A percentile compares a stretch with the other conserved stretches of the same genome.
Evolutionary conservation across 2,113 vertebrate species (phyloP).

Genomic region (Rhinoptilus africanus): DNA sequence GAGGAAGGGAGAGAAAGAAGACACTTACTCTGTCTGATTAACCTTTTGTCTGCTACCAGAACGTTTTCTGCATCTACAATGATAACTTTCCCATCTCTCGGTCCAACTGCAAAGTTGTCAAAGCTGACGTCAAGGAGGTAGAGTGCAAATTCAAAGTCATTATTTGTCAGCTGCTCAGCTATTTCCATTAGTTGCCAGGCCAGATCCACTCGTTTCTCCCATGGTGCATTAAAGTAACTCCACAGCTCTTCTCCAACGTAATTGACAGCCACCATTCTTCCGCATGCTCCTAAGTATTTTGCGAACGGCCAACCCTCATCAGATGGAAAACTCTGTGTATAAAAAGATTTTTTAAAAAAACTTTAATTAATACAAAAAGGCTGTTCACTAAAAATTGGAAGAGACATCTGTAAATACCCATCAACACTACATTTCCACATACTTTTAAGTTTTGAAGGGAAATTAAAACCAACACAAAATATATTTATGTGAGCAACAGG

Average conservation of each 20-base stretch:
- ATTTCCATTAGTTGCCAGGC: conserved; percentile 98
- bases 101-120: conserved; percentile 97
- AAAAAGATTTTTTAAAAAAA: not conserved
- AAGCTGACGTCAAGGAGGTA: conserved; percentile 99
- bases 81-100: conserved; percentile 95
- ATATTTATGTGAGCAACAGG: not conserved
- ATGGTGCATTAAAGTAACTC: conserved; percentile 94
- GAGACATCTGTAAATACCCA: not conserved
- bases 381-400: not conserved
- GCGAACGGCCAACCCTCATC: conserved; percentile 98
- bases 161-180: conserved; percentile 97
- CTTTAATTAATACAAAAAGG: not conserved
- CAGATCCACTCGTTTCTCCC: conserved; percentile 95
- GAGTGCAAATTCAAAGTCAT: conserved; percentile 98
- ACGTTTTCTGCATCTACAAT: conserved; percentile 98
- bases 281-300: conserved; percentile 96
- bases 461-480: not conserved
- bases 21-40: conserved; percentile 96
- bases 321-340: conserved; percentile 91
- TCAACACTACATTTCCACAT: not conserved
- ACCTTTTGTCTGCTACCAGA: conserved; percentile 95
- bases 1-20: not conserved
- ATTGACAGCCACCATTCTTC: conserved; percentile 96
- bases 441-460: not conserved
- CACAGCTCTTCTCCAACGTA: conserved; percentile 98